Evolutionary conservation across 2,888 invertebrate genomes (phyloP), one percentile per base, ranked within the genome.

Genomic region (Eucera pruinosa): DNA sequence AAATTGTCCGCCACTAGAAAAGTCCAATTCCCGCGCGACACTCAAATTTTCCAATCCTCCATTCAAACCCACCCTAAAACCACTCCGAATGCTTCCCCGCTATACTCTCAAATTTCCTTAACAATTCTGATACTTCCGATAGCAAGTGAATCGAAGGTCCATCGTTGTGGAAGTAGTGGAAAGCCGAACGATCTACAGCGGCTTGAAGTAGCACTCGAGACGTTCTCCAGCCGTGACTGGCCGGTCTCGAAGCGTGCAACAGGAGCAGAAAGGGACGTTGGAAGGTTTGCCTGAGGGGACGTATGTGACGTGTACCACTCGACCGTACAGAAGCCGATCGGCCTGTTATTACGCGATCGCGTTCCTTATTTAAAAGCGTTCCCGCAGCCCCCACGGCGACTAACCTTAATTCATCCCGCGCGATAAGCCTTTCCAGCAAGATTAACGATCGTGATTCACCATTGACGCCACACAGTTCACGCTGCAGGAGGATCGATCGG

Each of bases 271-370:
- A 41, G 50, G 9, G 23, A 50, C 39, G 60, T 48, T 30, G 54
- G 20, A 58, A 64, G 25, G 50, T 64, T 77, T 69, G 69, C 77
- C 58, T 18, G 23, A 23, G 50, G 77, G 64, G 77, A 77, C 69
- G 76, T 9, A 25, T 20, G 58, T n/a, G 76, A 75, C 61, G 67
- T 41, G 60, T 11, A 39, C 61, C 11, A 20, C 39, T 11, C 62
- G 20, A 30, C 27, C 41, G 64, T 57, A 75, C 81, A 72, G 85
- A 82, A 86, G 85, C 86, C 70, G 80, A 84, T 86, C 86, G 68
- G 81, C 78, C 83, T 86, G 85, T 87, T 87, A 86, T 87, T 86
- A 85, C 84, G 75, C 74, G 82, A 83, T 84, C 82, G 74, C 77
- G 66, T 78, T 77, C 81, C 84, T 84, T 85, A 81, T 81, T 86